Base-by-base conservation (phyloP, 2,888 invertebrate species). In the Teleiodes luculella region DNA sequence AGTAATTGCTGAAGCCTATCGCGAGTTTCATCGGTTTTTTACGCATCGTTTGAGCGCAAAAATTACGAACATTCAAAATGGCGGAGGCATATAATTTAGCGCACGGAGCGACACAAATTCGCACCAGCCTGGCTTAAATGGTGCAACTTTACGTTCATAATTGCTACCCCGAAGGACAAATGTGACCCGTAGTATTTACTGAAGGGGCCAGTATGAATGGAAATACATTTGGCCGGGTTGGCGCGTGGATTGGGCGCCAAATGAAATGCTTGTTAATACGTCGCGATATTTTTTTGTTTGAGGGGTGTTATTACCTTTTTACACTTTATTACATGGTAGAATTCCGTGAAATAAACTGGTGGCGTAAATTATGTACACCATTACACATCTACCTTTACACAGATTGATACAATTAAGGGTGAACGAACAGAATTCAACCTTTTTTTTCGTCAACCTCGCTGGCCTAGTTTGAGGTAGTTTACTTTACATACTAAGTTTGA, bases 71-170 rank as follows among this genome's bases (percentile, higher is more conserved):
- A 18, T 16, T 41, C 18, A 20, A 41, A 41, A 41, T 41, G 18
- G 39, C 39, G 39, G 10, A 18, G 39, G 39, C 39, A 18, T 41
- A 41, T 41, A 41, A 41, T 41, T 41, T 41, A n/a, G 14, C 43
- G 28, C 11, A 63, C 63, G 64, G 62, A 65, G 65, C 53, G 45
- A 18, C 49, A 65, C 65, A 68, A 70, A 72, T 74, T 76, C 72
- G n/a, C 67, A 71, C 63, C 63, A 68, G 68, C 67, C 57, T 43
- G 43, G 43, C 43, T 28, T 64, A 67, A 78, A 78, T 73, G 73
- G 70, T 65, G 62, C 63, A 74, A 76, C 70, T 78, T 72, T 71
- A 70, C 76, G 68, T 73, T 70, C 72, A 68, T 81, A 80, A 81
- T 80, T 78, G 72, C 76, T 76, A 67, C 70, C 65, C 62, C 58